Conservation (phyloP, 2,888 invertebrate species). For the Eupsilia transversa region DNA sequence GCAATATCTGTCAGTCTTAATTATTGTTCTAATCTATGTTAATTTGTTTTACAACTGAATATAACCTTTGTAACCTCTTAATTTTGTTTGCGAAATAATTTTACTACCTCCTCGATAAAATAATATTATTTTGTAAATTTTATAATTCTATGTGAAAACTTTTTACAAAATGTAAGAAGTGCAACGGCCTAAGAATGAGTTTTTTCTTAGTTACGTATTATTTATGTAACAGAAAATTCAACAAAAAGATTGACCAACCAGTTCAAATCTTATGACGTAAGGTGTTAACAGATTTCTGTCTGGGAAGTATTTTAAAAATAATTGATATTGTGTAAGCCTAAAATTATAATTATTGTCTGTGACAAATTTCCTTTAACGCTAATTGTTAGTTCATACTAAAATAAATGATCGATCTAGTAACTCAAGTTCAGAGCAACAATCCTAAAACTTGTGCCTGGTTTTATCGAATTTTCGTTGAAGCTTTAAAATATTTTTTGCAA, state of each 20-base stretch:
- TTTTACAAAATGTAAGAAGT: background rate
- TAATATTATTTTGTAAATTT: background rate
- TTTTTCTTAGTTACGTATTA: background rate
- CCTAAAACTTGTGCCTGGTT: conserved; percentile 85
- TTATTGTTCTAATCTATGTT: conserved; percentile 30
- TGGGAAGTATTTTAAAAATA: conserved; percentile 64
- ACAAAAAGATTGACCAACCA: background rate
- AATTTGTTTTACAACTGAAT: conserved; percentile 22
- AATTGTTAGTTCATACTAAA: conserved; percentile 79
- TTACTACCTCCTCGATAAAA: background rate
- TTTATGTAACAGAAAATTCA: conserved; percentile 14
- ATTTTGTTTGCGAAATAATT: background rate
- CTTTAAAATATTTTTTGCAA: conserved; percentile 43
- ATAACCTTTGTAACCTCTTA: conserved; percentile 3
- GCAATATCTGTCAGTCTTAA: conserved; percentile 18
- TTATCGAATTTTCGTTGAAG: conserved; percentile 71
- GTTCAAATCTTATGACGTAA: conserved; percentile 7
- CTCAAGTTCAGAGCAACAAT: conserved; percentile 68
- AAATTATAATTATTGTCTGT: conserved; percentile 75
- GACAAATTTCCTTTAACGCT: conserved; percentile 79
- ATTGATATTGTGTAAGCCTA: conserved; percentile 82
- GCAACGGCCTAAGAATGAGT: background rate
- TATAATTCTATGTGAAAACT: background rate
- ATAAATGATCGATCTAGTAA: conserved; percentile 75
- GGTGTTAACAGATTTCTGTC: conserved; percentile 44